phyloP scores from a whole-genome alignment of 2,888 invertebrate species.

The Rhamphomyia laevipes region DNA sequence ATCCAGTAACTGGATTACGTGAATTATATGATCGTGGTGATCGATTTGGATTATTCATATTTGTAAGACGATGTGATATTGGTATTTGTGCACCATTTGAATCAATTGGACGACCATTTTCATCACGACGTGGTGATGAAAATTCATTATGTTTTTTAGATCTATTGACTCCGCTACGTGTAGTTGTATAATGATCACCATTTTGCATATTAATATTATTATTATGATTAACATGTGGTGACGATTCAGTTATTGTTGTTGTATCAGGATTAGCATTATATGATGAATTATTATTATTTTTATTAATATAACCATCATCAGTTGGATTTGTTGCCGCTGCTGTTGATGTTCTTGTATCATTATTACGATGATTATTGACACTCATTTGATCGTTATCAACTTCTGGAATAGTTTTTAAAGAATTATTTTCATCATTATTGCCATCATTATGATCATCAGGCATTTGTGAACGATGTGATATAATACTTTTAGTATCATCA shows the following conservation, averaged over 20 bases:
- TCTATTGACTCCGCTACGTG: slow-evolving; percentile 15
- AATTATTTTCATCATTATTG: not conserved
- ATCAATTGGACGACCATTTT: slow-evolving; percentile 5
- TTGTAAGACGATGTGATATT: not conserved
- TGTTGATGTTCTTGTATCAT: not conserved
- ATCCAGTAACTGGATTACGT: slow-evolving; percentile 28
- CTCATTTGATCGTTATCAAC: too few species aligned
- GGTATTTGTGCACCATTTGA: not conserved
- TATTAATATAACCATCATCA: not conserved
- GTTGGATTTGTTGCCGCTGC: not conserved
- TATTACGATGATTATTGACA: too few species aligned
- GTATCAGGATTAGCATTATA: too few species aligned
- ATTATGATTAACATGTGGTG: too few species aligned
- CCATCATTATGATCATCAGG: not conserved
- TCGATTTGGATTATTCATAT: not conserved
- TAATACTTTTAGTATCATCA: not conserved
- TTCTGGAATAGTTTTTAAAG: not conserved
- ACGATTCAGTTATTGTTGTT: not conserved
- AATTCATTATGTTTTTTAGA: slow-evolving; percentile 17
- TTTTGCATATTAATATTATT: too few species aligned
- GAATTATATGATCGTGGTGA: slow-evolving; percentile 8
- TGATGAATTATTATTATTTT: not conserved
- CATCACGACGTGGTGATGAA: slow-evolving; percentile 6
- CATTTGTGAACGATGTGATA: not conserved
- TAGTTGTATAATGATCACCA: slow-evolving; percentile 15